Evolutionary conservation across 2,797 vertebrate genomes (phyloP).

Genomic region (Pelodytes ibericus): DNA sequence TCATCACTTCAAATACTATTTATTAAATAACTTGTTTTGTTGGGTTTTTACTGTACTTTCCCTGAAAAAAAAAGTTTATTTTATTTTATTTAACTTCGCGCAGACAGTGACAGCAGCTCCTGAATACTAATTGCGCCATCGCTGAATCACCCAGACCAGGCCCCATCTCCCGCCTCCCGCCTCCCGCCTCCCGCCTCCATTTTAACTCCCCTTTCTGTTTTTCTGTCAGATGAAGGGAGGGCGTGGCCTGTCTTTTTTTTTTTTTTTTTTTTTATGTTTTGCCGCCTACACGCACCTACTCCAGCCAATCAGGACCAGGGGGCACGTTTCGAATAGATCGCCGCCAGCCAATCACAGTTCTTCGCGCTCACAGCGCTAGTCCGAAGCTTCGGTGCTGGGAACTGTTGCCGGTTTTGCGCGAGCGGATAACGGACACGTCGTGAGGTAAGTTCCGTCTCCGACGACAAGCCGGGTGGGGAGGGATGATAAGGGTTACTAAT

Average conservation of each 20-base stretch:
- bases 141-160: too few species aligned
- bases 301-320: slow-evolving; percentile 12
- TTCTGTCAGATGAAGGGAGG: not conserved
- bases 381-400: not conserved
- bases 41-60: too few species aligned
- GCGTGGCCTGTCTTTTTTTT: not conserved
- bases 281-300: not conserved
- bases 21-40: too few species aligned
- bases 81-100: too few species aligned
- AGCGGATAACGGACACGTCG: not conserved
- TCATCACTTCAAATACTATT: too few species aligned
- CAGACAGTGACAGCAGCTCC: too few species aligned
- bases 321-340: slow-evolving; percentile 8
- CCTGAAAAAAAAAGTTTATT: too few species aligned
- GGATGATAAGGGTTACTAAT: not conserved
- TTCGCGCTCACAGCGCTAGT: slow-evolving; percentile 36
- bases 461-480: too few species aligned
- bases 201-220: not conserved
- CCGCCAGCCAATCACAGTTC: slow-evolving; percentile 14
- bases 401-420: not conserved
- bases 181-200: slow-evolving; percentile 2
- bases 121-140: too few species aligned
- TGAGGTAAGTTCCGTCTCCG: not conserved
- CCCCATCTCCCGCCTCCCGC: not conserved
- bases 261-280: accelerated